These are phyloP conservation scores for Flabesymbios commensalis DNA, from an alignment of 2,888 invertebrate genomes.

Conservation along the genomic window DNA sequence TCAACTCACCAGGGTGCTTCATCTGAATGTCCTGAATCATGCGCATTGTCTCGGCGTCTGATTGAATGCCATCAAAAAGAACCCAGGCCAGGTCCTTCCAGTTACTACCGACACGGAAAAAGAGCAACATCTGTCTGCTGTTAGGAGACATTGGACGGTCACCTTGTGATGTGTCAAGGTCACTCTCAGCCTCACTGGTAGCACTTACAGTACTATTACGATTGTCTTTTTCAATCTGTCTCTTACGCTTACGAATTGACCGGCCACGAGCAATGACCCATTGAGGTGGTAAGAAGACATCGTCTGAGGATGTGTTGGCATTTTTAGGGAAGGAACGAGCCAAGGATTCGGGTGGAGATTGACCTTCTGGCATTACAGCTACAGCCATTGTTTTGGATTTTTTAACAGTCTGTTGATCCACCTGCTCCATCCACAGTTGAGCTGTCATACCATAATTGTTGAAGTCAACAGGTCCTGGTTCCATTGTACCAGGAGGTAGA, in stretches of 20 bases:
- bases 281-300: conserved; percentile 28
- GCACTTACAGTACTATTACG: too few species aligned
- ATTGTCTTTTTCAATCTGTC: background rate
- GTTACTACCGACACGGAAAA: conserved; percentile 37
- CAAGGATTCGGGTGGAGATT: conserved; percentile 19
- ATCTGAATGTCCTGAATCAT: conserved; percentile 38
- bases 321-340: background rate
- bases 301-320: background rate
- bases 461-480: conserved; percentile 36
- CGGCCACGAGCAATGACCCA: conserved; percentile 38
- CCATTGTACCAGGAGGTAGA: conserved; percentile 19
- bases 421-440: conserved; percentile 39
- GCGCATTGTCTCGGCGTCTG: conserved; percentile 30
- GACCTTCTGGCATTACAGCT: conserved; percentile 28
- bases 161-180: background rate
- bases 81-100: conserved; percentile 39
- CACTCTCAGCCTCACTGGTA: background rate
- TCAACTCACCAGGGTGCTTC: conserved; percentile 30
- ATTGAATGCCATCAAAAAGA: conserved; percentile 31
- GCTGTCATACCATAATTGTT: conserved; percentile 34
- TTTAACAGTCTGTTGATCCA: conserved; percentile 33
- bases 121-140: conserved; percentile 31
- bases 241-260: conserved; percentile 10
- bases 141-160: conserved; percentile 8
- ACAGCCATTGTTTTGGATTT: conserved; percentile 38